These are phyloP conservation scores for Xiphias gladius DNA, from an alignment of 2,113 vertebrate genomes.

Conservation along the genomic window DNA sequence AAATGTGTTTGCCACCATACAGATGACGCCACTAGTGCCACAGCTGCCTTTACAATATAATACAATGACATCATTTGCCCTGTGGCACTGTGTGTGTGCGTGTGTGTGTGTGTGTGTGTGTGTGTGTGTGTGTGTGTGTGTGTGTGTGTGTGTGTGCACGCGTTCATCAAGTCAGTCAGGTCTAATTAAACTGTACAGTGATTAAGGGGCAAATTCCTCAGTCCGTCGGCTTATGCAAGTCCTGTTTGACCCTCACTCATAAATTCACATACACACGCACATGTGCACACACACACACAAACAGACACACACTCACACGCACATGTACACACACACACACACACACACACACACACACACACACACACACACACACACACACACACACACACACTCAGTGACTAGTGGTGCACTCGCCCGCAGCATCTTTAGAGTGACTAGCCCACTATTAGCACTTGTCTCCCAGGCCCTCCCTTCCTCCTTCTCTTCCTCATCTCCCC, in stretches of 20 bases:
- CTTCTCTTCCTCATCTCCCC: constrained; percentile 1
- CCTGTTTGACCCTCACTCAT: constrained; percentile 23
- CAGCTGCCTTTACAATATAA: constrained; percentile 42
- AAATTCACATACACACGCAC: constrained; percentile 28
- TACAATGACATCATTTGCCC: constrained; percentile 56
- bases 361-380: constrained; percentile 22
- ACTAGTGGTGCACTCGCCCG: constrained; percentile 46
- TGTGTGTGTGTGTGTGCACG: constrained; percentile 1
- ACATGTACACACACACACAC: constrained; percentile 34
- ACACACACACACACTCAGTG: background rate
- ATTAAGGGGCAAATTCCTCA: constrained; percentile 64
- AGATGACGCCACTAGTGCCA: constrained; percentile 22
- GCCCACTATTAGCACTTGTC: constrained; percentile 70
- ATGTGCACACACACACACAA: constrained; percentile 1
- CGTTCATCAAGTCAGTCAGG: constrained; percentile 57
- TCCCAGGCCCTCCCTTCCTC: constrained; percentile 27
- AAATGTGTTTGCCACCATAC: constrained; percentile 14
- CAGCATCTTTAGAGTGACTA: constrained; percentile 69
- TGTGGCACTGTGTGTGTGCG: background rate
- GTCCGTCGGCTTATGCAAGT: constrained; percentile 31
- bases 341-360: background rate
- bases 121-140: constrained; percentile 21
- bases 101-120: constrained; percentile 12
- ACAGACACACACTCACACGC: background rate
- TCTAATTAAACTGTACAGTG: constrained; percentile 72